phyloP scores from a whole-genome alignment of 2,797 vertebrate genomes.

The Hemibagrus guttatus region DNA sequence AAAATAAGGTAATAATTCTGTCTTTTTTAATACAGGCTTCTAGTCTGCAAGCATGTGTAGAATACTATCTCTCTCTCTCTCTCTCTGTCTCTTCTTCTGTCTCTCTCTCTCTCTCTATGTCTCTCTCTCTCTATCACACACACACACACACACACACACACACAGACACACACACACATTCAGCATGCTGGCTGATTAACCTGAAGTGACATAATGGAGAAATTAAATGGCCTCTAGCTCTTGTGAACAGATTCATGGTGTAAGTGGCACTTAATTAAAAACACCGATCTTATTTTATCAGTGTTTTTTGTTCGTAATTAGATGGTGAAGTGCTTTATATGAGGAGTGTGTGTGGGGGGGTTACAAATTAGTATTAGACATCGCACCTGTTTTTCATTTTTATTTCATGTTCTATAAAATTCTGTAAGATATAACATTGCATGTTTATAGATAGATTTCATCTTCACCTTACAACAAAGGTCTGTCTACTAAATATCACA shows the following conservation, averaged over 20 bases:
- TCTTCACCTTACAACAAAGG: slow-evolving; percentile 76
- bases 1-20: neutral
- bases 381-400: slow-evolving; percentile 51
- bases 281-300: slow-evolving; percentile 12
- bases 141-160: too few species aligned
- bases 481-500: slow-evolving; percentile 77
- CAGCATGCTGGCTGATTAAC: slow-evolving; percentile 7
- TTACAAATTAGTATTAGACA: neutral
- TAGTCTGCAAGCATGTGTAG: too few species aligned
- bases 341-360: neutral
- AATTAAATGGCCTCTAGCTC: neutral
- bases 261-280: slow-evolving; percentile 33
- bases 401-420: slow-evolving; percentile 82
- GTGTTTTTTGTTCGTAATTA: slow-evolving; percentile 26
- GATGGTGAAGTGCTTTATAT: slow-evolving; percentile 1
- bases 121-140: too few species aligned
- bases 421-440: slow-evolving; percentile 82
- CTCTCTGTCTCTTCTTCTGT: too few species aligned
- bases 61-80: too few species aligned
- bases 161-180: neutral
- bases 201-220: slow-evolving; percentile 21
- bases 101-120: too few species aligned
- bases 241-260: neutral
- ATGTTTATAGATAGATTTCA: slow-evolving; percentile 70
- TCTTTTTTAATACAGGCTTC: too few species aligned